Evolutionary conservation across 2,888 invertebrate species (phyloP), one percentile per base, ranked within the genome.

Genomic region (Platycnemis pennipes): DNA sequence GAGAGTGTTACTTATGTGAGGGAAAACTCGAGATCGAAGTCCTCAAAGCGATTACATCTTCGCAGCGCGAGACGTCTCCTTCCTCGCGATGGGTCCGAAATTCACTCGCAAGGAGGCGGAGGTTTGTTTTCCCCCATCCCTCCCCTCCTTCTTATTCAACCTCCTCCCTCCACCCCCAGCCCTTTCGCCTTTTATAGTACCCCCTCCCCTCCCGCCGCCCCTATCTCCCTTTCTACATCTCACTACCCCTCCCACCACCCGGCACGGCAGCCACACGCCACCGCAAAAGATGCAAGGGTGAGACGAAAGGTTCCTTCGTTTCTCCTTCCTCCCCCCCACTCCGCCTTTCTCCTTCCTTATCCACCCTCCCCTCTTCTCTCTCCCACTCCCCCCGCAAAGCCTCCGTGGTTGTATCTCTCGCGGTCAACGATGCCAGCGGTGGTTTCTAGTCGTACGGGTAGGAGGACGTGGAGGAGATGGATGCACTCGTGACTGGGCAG

Each of bases 401-500:
- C 42, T 16, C 53, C 7, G 45, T 63, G 63, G 63, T 63, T 63
- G 63, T 1, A 63, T 63, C 26, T 77, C 77, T 37, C 77, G 77
- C 77, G 77, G 77, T 77, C 11, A 37, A 37, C 37, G 77, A 37
- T 77, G 77, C 16, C 63, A 63, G 31, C 77, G 77, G 77, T 37
- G 63, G 63, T 77, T 31, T 63, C 77, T 37, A 77, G 77, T 77
- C 77, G 77, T 11, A 53, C 13, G 53, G 49, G 53, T 63, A 42
- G 63, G 91, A 44, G 56, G 56, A 77, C 37, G 7, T 5, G 31
- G n/a, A 22, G 46, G 91, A 44, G 44, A 44, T 37, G 49, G 42
- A 44, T n/a, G n/a, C 63, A 63, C 63, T 49, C 91, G 91, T 91
- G 91, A 91, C 91, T 37, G 91, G 63, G 63, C 91, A 56, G 91